phyloP scores from a whole-genome alignment of 2,888 invertebrate genomes.

The Eulithis prunata region DNA sequence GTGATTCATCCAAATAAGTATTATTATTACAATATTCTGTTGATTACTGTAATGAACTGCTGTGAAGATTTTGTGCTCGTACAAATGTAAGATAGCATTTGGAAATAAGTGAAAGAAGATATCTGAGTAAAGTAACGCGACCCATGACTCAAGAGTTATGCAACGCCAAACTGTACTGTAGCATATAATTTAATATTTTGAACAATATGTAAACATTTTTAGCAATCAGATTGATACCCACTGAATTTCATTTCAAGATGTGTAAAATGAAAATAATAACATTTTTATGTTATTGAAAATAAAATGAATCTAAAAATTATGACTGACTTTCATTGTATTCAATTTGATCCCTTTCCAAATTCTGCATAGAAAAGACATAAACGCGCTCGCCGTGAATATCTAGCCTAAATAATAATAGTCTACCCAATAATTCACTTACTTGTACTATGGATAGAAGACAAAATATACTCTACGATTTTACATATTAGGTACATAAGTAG shows the following conservation, averaged over 20 bases:
- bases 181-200: conserved; percentile 66
- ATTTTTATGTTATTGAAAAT: conserved; percentile 86
- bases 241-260: conserved; percentile 79
- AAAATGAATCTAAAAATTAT: conserved; percentile 83
- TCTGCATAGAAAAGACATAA: conserved; percentile 20
- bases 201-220: conserved; percentile 73
- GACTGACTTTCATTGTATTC: conserved; percentile 51
- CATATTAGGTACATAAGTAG: no score
- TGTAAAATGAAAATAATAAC: conserved; percentile 82
- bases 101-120: conserved; percentile 82
- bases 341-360: conserved; percentile 3
- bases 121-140: conserved; percentile 65
- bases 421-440: no score
- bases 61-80: conserved; percentile 75
- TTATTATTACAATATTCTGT: conserved; percentile 81
- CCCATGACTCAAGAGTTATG: conserved; percentile 57
- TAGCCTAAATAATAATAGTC: no score
- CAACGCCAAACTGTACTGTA: conserved; percentile 79
- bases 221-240: conserved; percentile 76
- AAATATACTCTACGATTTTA: no score
- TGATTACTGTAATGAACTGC: conserved; percentile 76
- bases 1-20: conserved; percentile 72
- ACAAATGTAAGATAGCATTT: conserved; percentile 77
- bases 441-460: no score
- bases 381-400: conserved; percentile 18